These are phyloP conservation scores for Stercorarius parasiticus DNA, from an alignment of 2,113 vertebrate genomes.

Conservation along the genomic window DNA sequence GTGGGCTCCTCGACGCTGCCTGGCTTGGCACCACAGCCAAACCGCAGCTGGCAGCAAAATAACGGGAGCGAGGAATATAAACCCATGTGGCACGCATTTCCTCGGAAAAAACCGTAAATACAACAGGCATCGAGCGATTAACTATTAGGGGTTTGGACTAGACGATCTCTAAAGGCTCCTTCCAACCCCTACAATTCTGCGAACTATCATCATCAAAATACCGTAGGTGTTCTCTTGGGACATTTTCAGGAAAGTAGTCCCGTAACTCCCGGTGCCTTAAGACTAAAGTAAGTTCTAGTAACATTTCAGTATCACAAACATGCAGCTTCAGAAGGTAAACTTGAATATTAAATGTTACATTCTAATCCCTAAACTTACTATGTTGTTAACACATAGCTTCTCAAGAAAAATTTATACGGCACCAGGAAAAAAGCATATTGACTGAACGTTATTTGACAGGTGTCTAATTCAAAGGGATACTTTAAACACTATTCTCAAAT, in stretches of 20 bases:
- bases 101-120: not conserved
- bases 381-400: not conserved
- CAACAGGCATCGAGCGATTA: fast-evolving
- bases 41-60: fast-evolving
- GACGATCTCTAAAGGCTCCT: no score
- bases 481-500: not conserved
- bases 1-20: fast-evolving
- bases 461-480: not conserved
- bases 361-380: not conserved
- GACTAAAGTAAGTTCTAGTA: not conserved
- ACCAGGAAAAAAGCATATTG: not conserved
- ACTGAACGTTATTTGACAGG: not conserved
- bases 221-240: fast-evolving
- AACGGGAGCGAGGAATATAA: fast-evolving
- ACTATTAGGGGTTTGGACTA: not conserved
- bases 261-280: not conserved
- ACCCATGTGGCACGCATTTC: not conserved
- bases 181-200: no score
- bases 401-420: not conserved
- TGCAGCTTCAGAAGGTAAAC: not conserved
- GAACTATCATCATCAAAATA: not conserved
- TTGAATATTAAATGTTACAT: not conserved
- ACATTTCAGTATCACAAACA: not conserved
- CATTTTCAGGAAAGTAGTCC: not conserved
- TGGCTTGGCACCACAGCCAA: not conserved